Base-by-base conservation (phyloP, 2,113 vertebrate species). In the Sphaerodactylus townsendi region DNA sequence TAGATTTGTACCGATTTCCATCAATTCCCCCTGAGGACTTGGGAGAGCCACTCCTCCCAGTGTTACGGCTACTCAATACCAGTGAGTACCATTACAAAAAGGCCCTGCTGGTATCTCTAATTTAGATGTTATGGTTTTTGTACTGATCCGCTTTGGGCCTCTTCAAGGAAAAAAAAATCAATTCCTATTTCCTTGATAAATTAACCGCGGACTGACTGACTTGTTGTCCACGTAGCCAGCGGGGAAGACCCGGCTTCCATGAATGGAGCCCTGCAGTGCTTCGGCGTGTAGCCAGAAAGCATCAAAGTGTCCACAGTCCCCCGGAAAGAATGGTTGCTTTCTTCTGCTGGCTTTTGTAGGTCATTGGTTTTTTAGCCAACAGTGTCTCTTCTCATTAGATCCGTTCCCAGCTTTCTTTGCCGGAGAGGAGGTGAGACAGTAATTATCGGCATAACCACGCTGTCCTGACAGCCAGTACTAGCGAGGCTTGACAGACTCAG, bases 251-350 rank as follows among this genome's bases (percentile, higher is more conserved):
- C 23, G 13, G 14, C 25, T 73, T 73, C 71, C 19, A 8, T 41
- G 11, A 14, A 11, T 30, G 44, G 71, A 2, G 23, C 23, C 70
- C 74, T 87, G 81, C 41, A 46, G 65, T 86, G 85, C 79, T 50
- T 13, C 48, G 85, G 91, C 90, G 82, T 70, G 50, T 6, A 85
- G 93, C 92, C 92, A 93, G 89, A 73, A 82, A 83, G 66, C 79
- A 33, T 91, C 88, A 90, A 90, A 93, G 86, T 92, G 87, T 82
- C 88, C 69, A 87, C 90, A 93, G 91, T 90, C 62, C 70, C 33
- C 70, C 14, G 80, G 66, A 71, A 89, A 85, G 93, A 90, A 94
- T 93, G 91, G 90, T 50, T 15, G 30, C 86, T 90, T 93, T 94
- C 89, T 94, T 90, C 19, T 87, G 28, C 84, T 44, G 87, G 23